Percentiles rank a stretch among this genome's conserved stretches.
Conservation (phyloP, 64 coral and sea anemone species). For the Montipora foliosa region DNA sequence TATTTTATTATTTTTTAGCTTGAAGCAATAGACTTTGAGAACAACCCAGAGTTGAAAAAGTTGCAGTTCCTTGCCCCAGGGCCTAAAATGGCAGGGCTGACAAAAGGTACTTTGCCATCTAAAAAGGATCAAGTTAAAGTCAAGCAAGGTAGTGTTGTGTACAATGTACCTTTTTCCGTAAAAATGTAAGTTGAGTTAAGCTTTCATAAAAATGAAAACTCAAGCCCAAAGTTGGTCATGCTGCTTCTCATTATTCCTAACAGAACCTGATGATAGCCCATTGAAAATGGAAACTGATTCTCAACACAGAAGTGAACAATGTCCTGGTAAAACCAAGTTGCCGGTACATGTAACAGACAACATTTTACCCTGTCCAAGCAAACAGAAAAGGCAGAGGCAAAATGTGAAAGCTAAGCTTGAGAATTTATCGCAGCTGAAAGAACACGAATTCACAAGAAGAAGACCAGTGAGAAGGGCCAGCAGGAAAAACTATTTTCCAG, state of each 20-base stretch:
- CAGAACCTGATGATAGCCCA: constrained; percentile 5
- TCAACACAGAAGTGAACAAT: background rate
- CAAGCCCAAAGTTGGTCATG: background rate
- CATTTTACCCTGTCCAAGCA: background rate
- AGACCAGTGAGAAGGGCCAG: constrained; percentile 85
- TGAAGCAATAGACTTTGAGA: constrained; percentile 85
- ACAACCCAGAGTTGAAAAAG: constrained; percentile 93
- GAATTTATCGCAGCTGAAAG: constrained; percentile 74
- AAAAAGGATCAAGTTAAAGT: constrained; percentile 53
- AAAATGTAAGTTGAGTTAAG: too few relatives aligned
- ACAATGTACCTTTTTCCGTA: too few relatives aligned
- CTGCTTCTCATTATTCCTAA: background rate
- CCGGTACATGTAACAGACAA: background rate
- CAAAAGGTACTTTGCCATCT: constrained; percentile 37
- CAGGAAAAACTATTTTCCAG: constrained; percentile 71
- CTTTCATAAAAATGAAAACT: too few relatives aligned
- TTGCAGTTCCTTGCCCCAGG: constrained; percentile 97
- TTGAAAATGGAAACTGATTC: background rate
- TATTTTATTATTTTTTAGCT: background rate
- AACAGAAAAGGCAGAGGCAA: constrained; percentile 67
- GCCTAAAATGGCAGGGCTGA: constrained; percentile 91
- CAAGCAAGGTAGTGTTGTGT: background rate
- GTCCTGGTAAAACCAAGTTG: constrained; percentile 44
- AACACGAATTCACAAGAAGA: constrained; percentile 87
- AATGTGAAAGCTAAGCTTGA: constrained; percentile 76